Evolutionary conservation across 1,140 invertebrate genomes (phyloP), one percentile per base, ranked within the genome.

Genomic region (Phocides pigmalion): DNA sequence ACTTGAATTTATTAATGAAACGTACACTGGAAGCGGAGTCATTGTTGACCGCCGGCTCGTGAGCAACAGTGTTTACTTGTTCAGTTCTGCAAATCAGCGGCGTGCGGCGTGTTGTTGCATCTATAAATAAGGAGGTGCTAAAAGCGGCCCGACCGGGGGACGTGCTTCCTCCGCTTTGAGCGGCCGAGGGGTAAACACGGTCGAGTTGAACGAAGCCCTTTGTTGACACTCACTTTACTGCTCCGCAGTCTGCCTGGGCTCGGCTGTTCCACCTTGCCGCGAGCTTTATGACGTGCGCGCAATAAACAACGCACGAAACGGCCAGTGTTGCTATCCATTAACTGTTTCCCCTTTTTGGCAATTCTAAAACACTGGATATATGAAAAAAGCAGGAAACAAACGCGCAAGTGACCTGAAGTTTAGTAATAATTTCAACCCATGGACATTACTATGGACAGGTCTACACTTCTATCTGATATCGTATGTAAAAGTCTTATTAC

Each of bases 41-140:
- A 61, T 37, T 56, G 50, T 71, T 65, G 66, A 70, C 64, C 12
- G 58, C 62, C 42, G 56, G 46, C 47, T 79, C 74, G 70, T 78
- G 71, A 83, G 72, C 73, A 71, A 84, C 74, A 73, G 70, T 87
- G 81, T 90, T 86, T 84, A 87, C 78, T 64, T 70, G 74, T 79
- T 73, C 67, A 56, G 72, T 84, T 87, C 85, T 86, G 88, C 86
- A 88, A 88, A 87, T 84, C 82, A 79, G 75, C 73, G 68, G 77
- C 78, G 67, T 71, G 64, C 79, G 71, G 76, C 73, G 78, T 77
- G 79, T 80, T 84, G 80, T 84, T 86, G 74, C 76, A 75, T 90
- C 85, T 90, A 90, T 90, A 90, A 90, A 90, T 90, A 88, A 80
- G 83, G 79, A 90, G 88, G 86, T 89, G 86, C 86, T 90, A 90